Evolutionary conservation across 1,140 invertebrate species (phyloP), one percentile per base, ranked within the genome.

Genomic region (Mizuhopecten yessoensis): DNA sequence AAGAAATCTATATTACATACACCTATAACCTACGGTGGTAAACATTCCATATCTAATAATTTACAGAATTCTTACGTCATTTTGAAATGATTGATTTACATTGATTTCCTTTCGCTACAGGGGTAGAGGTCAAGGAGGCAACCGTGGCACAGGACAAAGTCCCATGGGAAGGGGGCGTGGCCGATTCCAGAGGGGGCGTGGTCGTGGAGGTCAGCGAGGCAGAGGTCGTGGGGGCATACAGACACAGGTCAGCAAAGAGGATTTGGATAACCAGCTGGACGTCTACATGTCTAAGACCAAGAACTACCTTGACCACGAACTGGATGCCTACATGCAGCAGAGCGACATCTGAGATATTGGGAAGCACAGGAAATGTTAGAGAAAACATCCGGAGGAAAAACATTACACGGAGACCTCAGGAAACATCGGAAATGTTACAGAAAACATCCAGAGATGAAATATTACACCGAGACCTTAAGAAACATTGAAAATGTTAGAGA

Each of bases 241-340:
- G 33, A 88, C 42, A 0, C 87, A 92, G 11, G 88, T 94, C 20
- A 97, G 96, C 0, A 97, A 96, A 91, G 97, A 97, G 92, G 96
- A 97, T 92, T 93, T 97, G 20, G 97, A 97, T 90, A 96, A 96
- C 20, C 97, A 97, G 89, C 93, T 97, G 23, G 97, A 97, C 91
- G 96, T 96, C 42, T 97, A 97, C 95, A 97, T 97, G 97, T 96
- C 97, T 0, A 96, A 96, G 89, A 97, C 97, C 0, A 97, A 97
- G 91, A 94, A 96, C 10, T 96, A 96, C 0, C 95, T 97, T 2
- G 97, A 97, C 91, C 93, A 94, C n/a, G 95, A 95, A 86, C 90
- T 95, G 33, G 95, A 95, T 89, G 92, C 92, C 23, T 95, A 95
- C 91, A 95, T 95, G 95, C 57, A 75, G 11, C 57, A 75, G n/a